Evolutionary conservation across 2,113 vertebrate species (phyloP), one percentile per base, ranked within the genome.

Genomic region (Camelus dromedarius): DNA sequence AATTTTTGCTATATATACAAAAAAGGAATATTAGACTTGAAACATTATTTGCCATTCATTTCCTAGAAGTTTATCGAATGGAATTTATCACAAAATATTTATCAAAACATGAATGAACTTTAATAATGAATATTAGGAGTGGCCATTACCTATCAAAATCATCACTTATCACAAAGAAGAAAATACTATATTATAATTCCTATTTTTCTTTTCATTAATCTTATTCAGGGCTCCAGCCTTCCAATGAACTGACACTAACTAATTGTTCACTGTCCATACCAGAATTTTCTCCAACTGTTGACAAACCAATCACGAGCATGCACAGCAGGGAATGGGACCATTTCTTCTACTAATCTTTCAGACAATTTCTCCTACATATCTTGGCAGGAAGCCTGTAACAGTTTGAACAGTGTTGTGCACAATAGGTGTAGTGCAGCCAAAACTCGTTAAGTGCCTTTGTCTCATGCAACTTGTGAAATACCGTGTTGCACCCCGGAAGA

Each of bases 391-490:
- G 98, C 97, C 98, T 96, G 95, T 96, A 97, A 98, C 95, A 96
- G 97, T 98, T 97, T 98, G 98, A 98, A 97, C 89, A 98, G 98
- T 97, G 97, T 97, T 96, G 85, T 96, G 96, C 91, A 97, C 97
- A 98, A 98, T 15, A 50, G 98, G 97, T 97, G 91, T 96, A 93
- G 93, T 46, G 84, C 96, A 98, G 97, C 98, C 97, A 98, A 98
- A 98, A 97, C 96, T 98, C 98, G 98, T 98, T 98, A 98, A 98
- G 83, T 76, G 97, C 93, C 97, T 98, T 98, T 98, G 98, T 98
- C 95, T 97, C 96, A 89, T 91, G 95, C 1, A 0, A 96, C 98
- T 98, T 98, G 96, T 97, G 96, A 98, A 98, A 97, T 96, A 97
- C 96, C 95, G 88, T 98, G 98, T 96, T 98, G 96, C 97, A 98